These are phyloP conservation scores for Saimiri boliviensis DNA, from an alignment of 2,113 vertebrate genomes.

Conservation along the genomic window DNA sequence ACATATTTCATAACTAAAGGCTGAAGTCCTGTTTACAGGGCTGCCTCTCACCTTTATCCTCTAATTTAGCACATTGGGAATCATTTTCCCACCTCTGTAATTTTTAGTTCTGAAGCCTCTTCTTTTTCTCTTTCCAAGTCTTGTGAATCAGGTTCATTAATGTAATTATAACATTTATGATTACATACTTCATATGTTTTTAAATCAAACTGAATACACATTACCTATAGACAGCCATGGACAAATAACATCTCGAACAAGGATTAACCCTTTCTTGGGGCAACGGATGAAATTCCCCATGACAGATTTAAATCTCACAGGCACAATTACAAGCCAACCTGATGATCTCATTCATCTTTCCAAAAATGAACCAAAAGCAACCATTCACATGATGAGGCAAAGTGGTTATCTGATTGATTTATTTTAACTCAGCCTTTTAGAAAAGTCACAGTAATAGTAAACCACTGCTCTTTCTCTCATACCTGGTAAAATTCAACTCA, in stretches of 20 bases:
- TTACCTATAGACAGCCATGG: background rate
- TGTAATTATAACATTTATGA: background rate
- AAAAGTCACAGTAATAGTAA: background rate
- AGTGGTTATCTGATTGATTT: background rate
- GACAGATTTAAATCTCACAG: background rate
- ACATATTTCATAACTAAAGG: background rate
- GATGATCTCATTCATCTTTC: background rate
- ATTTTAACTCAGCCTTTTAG: background rate
- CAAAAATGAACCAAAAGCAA: background rate
- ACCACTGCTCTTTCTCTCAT: background rate
- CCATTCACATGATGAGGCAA: background rate
- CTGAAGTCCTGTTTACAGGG: background rate
- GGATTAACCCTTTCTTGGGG: background rate
- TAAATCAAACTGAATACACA: background rate
- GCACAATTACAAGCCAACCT: background rate
- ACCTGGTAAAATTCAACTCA: background rate
- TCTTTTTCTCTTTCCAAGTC: background rate
- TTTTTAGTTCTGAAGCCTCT: background rate
- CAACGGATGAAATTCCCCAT: background rate
- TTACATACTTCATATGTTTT: background rate
- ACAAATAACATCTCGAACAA: background rate
- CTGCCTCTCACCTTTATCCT: background rate
- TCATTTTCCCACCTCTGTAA: background rate
- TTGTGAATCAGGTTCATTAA: background rate
- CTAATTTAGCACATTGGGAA: background rate